These are phyloP conservation scores for Xanthia togata DNA, from an alignment of 2,888 invertebrate genomes.

Conservation along the genomic window DNA sequence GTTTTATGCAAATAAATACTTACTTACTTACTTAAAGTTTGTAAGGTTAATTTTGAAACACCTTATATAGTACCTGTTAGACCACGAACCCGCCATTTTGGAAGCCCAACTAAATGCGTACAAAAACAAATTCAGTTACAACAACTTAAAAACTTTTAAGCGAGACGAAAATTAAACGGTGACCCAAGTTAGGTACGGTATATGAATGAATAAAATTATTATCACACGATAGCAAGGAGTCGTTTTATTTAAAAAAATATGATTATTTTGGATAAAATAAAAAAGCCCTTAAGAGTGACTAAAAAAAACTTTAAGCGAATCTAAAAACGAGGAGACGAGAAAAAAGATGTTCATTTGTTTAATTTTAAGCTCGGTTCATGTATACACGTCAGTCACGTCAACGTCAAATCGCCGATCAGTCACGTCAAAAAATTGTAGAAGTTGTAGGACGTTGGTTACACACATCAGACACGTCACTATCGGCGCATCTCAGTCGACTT, in stretches of 20 bases:
- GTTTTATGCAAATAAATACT: too few relatives aligned
- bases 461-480: too few relatives aligned
- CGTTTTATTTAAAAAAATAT: constrained; percentile 16
- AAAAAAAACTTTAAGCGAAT: not conserved
- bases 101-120: constrained; percentile 29
- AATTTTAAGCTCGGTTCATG: not conserved
- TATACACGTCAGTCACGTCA: too few relatives aligned
- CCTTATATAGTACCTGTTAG: too few relatives aligned
- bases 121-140: constrained; percentile 51
- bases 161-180: constrained; percentile 48
- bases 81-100: constrained; percentile 11
- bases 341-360: not conserved
- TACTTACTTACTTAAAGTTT: too few relatives aligned
- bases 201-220: constrained; percentile 41
- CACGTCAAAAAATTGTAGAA: too few relatives aligned
- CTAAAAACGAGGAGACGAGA: not conserved
- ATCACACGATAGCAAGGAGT: not conserved
- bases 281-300: not conserved
- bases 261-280: not conserved
- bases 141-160: constrained; percentile 48
- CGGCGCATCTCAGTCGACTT: too few relatives aligned
- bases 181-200: constrained; percentile 36
- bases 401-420: too few relatives aligned
- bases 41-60: too few relatives aligned
- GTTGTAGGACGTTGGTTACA: too few relatives aligned